A percentile compares a stretch with the other conserved stretches of the same genome.
These are phyloP conservation scores for Urophycis tenuis DNA, from an alignment of 2,797 vertebrate species.

Conservation along the genomic window DNA sequence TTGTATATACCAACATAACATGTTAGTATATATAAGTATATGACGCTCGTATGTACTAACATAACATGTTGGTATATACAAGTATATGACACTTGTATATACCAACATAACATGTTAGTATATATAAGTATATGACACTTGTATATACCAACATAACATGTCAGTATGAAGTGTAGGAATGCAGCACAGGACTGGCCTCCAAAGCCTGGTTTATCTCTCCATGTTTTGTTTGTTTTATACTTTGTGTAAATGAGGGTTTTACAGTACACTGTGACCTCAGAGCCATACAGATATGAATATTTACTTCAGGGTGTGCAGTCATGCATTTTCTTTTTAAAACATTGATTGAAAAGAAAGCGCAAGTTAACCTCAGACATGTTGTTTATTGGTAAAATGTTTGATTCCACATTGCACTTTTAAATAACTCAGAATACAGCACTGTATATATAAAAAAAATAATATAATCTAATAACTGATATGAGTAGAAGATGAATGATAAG, in stretches of 20 bases:
- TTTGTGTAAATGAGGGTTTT: conserved; percentile 21
- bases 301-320: conserved; percentile 28
- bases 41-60: no score
- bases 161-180: not conserved
- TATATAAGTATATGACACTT: not conserved
- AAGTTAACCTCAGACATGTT: conserved; percentile 36
- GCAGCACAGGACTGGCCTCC: conserved; percentile 11
- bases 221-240: conserved; percentile 28
- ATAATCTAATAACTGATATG: conserved; percentile 28
- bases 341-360: conserved; percentile 34
- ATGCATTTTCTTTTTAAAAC: conserved; percentile 3
- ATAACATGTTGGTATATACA: not conserved
- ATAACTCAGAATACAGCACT: conserved; percentile 39
- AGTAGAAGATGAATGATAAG: conserved; percentile 26
- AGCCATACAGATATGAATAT: conserved; percentile 30
- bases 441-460: conserved; percentile 28
- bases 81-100: not conserved
- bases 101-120: not conserved
- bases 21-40: not conserved
- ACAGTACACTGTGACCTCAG: conserved; percentile 21
- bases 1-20: not conserved
- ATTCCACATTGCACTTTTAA: conserved; percentile 60
- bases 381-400: conserved; percentile 45
- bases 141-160: not conserved
- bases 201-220: conserved; percentile 13